These are phyloP conservation scores for Myotis pilosus DNA, from an alignment of 2,797 vertebrate species.

Conservation along the genomic window DNA sequence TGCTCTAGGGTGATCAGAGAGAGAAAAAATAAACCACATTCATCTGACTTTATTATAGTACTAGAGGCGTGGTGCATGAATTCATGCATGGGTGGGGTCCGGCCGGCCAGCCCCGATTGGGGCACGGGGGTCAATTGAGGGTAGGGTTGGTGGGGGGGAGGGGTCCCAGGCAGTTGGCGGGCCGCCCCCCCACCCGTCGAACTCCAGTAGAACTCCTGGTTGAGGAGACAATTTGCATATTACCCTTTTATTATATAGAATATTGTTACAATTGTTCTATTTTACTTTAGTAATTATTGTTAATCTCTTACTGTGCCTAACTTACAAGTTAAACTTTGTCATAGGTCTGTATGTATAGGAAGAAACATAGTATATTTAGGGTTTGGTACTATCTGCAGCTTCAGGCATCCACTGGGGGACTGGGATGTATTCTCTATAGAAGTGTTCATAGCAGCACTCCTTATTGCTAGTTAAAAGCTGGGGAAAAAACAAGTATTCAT, in stretches of 20 bases:
- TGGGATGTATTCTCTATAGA: neutral
- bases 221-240: no score
- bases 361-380: neutral
- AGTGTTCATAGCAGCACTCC: neutral
- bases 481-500: neutral
- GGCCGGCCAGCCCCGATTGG: fast-evolving
- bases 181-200: no score
- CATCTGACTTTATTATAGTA: neutral
- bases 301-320: neutral
- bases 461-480: neutral
- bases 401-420: no score
- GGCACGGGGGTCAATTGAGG: no score
- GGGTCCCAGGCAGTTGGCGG: no score
- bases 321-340: neutral
- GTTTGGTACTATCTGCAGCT: neutral
- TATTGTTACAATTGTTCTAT: neutral
- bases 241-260: no score
- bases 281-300: neutral
- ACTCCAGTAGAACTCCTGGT: no score
- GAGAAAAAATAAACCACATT: neutral
- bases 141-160: no score
- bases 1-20: neutral
- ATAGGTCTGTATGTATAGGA: neutral
- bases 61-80: no score
- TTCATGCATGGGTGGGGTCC: no score